Percentiles rank a stretch among this genome's conserved stretches.
These are phyloP conservation scores for Mirounga angustirostris DNA, from an alignment of 2,113 vertebrate species.

Conservation along the genomic window DNA sequence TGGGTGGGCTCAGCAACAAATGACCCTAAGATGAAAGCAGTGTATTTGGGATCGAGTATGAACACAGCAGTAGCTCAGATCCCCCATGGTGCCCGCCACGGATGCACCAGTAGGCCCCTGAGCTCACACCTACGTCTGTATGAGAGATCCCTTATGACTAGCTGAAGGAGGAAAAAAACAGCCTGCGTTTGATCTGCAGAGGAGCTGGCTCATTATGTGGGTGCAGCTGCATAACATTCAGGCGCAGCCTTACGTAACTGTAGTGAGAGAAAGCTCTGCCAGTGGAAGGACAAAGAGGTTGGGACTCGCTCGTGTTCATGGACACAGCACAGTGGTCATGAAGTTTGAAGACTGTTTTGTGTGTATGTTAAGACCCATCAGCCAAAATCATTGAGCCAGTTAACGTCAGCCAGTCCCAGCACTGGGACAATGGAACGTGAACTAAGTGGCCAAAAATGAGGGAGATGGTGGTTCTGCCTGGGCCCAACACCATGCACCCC, in stretches of 20 bases:
- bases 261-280: not conserved
- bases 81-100: not conserved
- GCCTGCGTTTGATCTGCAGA: not conserved
- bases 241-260: not conserved
- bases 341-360: not conserved
- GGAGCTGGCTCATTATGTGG: not conserved
- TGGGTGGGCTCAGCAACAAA: not conserved
- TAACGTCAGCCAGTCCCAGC: not conserved
- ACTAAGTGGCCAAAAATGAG: not conserved
- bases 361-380: not conserved
- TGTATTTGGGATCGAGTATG: not conserved
- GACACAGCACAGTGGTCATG: not conserved
- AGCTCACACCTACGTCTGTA: not conserved
- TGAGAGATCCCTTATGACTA: not conserved
- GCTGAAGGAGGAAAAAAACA: not conserved
- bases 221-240: not conserved
- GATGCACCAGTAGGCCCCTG: not conserved
- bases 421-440: not conserved
- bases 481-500: not conserved
- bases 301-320: not conserved
- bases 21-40: not conserved
- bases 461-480: not conserved
- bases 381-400: not conserved
- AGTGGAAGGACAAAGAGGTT: not conserved
- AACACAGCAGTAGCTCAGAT: not conserved